Evolutionary conservation across 2,888 invertebrate species (phyloP), one percentile per base, ranked within the genome.

Genomic region (Polyommatus iphigenia): DNA sequence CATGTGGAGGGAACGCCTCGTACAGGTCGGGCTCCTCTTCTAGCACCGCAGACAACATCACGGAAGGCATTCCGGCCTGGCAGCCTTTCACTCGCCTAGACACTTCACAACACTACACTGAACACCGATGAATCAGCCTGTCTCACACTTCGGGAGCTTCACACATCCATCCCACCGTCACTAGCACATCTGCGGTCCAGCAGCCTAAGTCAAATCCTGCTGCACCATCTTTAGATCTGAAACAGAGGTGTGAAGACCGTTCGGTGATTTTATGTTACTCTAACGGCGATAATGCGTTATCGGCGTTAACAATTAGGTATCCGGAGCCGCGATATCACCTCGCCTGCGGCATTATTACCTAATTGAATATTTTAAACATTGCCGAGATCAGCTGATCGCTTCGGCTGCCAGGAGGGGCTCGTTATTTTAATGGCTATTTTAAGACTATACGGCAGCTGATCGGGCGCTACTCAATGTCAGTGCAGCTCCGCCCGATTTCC

Each of bases 1-100:
- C 97, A 90, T 97, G 96, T 79, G 97, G 96, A 81, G 97, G 97
- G 90, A 97, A 98, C 79, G 96, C 96, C 92, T 97, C 97, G 85
- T 96, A 96, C 85, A 96, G 94, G 90, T 97, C 97, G 82, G 95
- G 95, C 91, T 96, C 96, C 92, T 96, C 96, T 93, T 96, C 96
- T 86, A 96, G 94, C 90, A 96, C 95, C 84, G 96, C 96, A 84
- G 96, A 96, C 94, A 96, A 94, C 95, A 96, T 96, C 87, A 96
- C 96, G 92, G 95, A 95, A 87, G 94, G 94, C 94, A 94, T 94
- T 83, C 92, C 94, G 91, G 85, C 85, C 86, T 85, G 85, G 83
- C 85, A 87, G 89, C 85, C 87, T 84, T 88, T 85, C 89, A 90
- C 90, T 88, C 86, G 86, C 90, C 89, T 88, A 89, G 86, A 89